A percentile compares a stretch with the other conserved stretches of the same genome.
These are phyloP conservation scores for Apeira syringaria DNA, from an alignment of 2,888 invertebrate genomes.

Conservation along the genomic window DNA sequence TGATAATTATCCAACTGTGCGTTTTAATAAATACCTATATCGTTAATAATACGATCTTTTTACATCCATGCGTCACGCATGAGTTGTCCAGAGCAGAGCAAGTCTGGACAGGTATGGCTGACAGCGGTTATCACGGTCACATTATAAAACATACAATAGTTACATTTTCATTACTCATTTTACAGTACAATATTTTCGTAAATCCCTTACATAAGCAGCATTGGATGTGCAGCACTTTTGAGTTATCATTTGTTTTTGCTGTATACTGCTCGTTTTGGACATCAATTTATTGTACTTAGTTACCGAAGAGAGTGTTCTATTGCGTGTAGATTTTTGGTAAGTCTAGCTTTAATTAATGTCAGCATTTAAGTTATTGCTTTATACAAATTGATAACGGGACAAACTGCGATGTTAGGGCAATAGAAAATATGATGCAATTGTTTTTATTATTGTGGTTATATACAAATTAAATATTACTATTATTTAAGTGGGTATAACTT, in stretches of 20 bases:
- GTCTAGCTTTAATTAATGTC: background rate
- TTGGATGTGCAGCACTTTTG: background rate
- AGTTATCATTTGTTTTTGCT: background rate
- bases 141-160: no score
- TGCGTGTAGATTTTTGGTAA: background rate
- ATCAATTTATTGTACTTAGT: background rate
- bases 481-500: no score
- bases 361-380: constrained; percentile 3
- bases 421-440: constrained; percentile 7
- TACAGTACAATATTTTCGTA: background rate
- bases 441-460: background rate
- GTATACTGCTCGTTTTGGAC: background rate
- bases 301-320: background rate
- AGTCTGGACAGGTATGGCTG: constrained; percentile 49
- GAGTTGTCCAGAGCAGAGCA: constrained; percentile 41
- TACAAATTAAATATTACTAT: no score
- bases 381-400: constrained; percentile 2
- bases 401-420: constrained; percentile 4
- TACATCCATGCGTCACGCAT: constrained; percentile 31
- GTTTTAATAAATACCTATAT: constrained; percentile 2
- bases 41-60: background rate
- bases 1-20: no score
- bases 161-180: background rate
- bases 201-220: background rate
- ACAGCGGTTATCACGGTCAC: background rate